Evolutionary conservation across 2,113 vertebrate species (phyloP), one percentile per base, ranked within the genome.

Genomic region (Ammodytes marinus): DNA sequence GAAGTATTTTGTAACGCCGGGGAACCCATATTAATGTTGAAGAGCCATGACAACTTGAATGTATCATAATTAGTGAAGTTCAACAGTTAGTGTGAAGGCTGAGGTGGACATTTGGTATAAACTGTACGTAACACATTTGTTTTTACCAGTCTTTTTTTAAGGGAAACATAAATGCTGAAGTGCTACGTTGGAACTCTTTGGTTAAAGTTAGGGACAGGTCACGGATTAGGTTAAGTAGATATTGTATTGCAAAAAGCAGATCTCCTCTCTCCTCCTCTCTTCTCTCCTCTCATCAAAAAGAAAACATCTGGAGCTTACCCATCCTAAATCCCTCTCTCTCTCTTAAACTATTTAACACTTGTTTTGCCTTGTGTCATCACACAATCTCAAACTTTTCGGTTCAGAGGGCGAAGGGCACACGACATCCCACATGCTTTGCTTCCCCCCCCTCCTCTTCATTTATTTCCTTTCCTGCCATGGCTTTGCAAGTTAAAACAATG

Each of bases 341-440:
- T 60, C 67, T 73, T 82, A 80, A 87, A 81, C 60, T 60, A 74
- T 83, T 84, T 70, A 81, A 57, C 86, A 61, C 74, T 79, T 80
- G 54, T 81, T 27, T 86, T 77, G 50, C 74, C 65, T 54, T 11
- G 0, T 68, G 65, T 37, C 60, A 50, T 80, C 68, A 67, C 64
- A 85, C n/a, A 2, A 73, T 87, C 69, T 86, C 68, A 9, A 13
- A 15, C 69, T 80, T 27, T 42, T 64, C 45, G 49, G 74, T 61
- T 67, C 78, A 79, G 42, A 77, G 83, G 84, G 65, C 83, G 86
- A 42, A 80, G 37, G 63, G 43, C 55, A 79, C 61, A 57, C 27
- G 1, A 47, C 42, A 78, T n/a, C 52, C 66, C 37, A 54, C 78
- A 54, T 27, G 53, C 69, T 71, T n/a, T 47, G 83, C 88, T 84